Conservation (phyloP, 2,113 vertebrate species). For the Lycocorax pyrrhopterus region DNA sequence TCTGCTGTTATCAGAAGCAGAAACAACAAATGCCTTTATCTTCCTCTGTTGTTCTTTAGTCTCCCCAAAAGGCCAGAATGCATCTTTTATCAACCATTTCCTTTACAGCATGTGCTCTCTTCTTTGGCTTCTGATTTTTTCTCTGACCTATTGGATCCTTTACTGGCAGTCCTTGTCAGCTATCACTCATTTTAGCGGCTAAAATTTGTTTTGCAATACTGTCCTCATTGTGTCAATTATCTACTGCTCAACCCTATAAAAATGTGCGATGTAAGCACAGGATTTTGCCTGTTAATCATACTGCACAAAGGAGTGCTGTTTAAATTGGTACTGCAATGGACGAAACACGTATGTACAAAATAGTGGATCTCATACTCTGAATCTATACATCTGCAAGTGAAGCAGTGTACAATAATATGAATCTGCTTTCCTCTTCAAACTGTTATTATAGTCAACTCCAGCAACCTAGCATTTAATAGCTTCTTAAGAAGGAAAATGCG, state of each 20-base stretch:
- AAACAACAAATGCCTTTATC: neutral
- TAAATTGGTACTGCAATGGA: neutral
- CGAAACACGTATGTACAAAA: neutral
- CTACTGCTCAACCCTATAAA: neutral
- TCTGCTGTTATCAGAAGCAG: neutral
- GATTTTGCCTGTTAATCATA: neutral
- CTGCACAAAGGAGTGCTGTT: neutral
- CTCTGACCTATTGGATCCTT: neutral
- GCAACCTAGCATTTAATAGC: neutral
- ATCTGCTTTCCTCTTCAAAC: neutral
- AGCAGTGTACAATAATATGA: neutral
- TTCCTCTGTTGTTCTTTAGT: neutral
- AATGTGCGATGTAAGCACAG: neutral
- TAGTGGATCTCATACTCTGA: neutral
- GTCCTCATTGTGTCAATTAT: neutral
- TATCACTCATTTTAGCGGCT: neutral
- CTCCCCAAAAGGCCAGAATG: neutral
- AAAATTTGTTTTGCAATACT: neutral
- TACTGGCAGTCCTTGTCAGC: neutral
- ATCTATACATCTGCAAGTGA: neutral
- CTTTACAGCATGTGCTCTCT: neutral
- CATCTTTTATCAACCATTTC: neutral
- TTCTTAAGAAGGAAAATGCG: neutral
- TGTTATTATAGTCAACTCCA: neutral
- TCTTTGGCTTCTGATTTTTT: neutral